A percentile compares a stretch with the other conserved stretches of the same genome.
Conservation (phyloP, 2,797 vertebrate species). For the Urosaurus nigricauda region DNA sequence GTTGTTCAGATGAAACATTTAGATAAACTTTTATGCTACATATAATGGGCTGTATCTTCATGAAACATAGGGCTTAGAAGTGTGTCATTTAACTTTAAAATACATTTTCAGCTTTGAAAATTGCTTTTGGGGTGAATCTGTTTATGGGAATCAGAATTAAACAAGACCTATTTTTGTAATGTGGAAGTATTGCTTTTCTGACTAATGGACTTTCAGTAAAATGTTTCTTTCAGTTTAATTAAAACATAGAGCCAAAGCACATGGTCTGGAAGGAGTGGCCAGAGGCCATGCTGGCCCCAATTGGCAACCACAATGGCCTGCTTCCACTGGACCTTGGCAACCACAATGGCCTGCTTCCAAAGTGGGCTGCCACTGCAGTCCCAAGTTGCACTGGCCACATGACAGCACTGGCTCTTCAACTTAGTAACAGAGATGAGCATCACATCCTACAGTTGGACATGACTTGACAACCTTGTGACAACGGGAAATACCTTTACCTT, state of each 20-base stretch:
- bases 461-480: too few relatives aligned
- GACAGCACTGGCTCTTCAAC: too few relatives aligned
- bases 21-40: slow-evolving; percentile 50
- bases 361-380: too few relatives aligned
- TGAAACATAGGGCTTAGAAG: slow-evolving; percentile 24
- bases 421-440: too few relatives aligned
- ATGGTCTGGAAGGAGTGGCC: too few relatives aligned
- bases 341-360: too few relatives aligned
- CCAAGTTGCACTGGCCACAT: too few relatives aligned
- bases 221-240: neutral
- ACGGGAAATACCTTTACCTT: too few relatives aligned
- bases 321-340: too few relatives aligned
- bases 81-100: slow-evolving; percentile 54
- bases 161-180: slow-evolving; percentile 28
- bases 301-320: too few relatives aligned
- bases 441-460: too few relatives aligned
- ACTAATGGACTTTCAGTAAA: neutral
- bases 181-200: slow-evolving; percentile 12
- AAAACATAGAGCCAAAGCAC: neutral
- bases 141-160: slow-evolving; percentile 24
- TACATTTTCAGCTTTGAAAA: slow-evolving; percentile 43
- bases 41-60: slow-evolving; percentile 47
- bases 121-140: slow-evolving; percentile 39
- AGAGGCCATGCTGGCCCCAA: too few relatives aligned
- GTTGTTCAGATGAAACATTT: slow-evolving; percentile 60